Evolutionary conservation across 2,797 vertebrate genomes (phyloP).

Genomic region (Argya squamiceps): DNA sequence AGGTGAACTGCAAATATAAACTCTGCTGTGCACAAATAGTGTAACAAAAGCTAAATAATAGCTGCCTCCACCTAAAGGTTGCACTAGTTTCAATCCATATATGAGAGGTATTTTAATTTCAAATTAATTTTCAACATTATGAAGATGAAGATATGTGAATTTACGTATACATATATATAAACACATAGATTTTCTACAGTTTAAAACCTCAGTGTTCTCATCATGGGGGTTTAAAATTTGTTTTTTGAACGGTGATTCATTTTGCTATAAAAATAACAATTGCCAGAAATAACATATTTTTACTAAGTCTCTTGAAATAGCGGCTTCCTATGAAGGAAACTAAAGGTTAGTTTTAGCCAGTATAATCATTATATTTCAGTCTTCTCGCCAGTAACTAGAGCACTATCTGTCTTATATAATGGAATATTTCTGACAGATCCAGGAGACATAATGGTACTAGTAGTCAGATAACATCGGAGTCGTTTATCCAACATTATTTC

Average conservation of each 20-base stretch:
- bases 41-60: not conserved
- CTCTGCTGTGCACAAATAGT: not conserved
- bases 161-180: no score
- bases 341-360: conserved; percentile 23
- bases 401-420: conserved; percentile 52
- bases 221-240: not conserved
- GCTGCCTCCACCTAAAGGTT: not conserved
- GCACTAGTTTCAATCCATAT: not conserved
- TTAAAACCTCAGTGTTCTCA: not conserved
- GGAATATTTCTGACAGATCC: conserved; percentile 56
- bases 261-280: not conserved
- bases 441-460: conserved; percentile 62
- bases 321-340: not conserved
- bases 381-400: not conserved
- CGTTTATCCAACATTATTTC: conserved; percentile 73
- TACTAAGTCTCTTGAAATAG: conserved; percentile 37
- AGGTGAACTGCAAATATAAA: not conserved
- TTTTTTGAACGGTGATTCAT: not conserved
- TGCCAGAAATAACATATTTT: conserved; percentile 33
- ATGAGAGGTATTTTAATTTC: not conserved
- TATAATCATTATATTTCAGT: not conserved
- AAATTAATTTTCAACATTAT: not conserved
- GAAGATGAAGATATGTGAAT: not conserved
- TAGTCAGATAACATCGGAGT: conserved; percentile 72
- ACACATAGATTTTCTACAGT: not conserved